These are phyloP conservation scores for Siniperca scherzeri DNA, from an alignment of 2,797 vertebrate species.

Conservation along the genomic window DNA sequence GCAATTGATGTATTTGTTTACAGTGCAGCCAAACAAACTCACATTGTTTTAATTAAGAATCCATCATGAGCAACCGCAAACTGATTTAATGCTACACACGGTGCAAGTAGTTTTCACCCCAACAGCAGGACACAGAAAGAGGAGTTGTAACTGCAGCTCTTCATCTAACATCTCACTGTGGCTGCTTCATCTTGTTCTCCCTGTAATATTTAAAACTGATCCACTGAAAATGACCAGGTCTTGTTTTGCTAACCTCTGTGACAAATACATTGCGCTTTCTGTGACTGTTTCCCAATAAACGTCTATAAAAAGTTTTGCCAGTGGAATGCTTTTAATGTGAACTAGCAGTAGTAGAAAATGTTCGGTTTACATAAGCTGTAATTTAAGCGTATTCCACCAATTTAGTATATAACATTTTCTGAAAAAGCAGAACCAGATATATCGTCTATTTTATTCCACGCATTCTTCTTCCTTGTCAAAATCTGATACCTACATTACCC, in stretches of 20 bases:
- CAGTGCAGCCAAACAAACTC: conserved; percentile 2
- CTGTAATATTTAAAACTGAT: background rate
- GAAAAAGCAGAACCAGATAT: background rate
- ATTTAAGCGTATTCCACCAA: background rate
- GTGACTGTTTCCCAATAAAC: background rate
- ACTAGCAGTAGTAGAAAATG: background rate
- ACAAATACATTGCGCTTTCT: background rate
- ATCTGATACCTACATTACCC: background rate
- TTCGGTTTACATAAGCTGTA: background rate
- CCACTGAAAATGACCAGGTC: background rate
- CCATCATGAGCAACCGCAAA: background rate
- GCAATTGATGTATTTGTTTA: background rate
- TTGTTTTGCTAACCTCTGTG: conserved; percentile 3
- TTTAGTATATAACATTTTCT: background rate
- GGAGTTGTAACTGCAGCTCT: background rate
- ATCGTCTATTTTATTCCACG: background rate
- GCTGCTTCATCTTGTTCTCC: conserved; percentile 5
- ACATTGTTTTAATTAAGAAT: conserved; percentile 5
- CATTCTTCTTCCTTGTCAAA: background rate
- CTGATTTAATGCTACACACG: background rate
- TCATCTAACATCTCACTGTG: background rate
- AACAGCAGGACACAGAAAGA: background rate
- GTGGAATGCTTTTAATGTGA: background rate
- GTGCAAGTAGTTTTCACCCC: background rate
- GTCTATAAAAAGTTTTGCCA: background rate